A percentile compares a stretch with the other conserved stretches of the same genome.
Evolutionary conservation across 2,113 vertebrate genomes (phyloP).

Genomic region (Laticauda laticaudata): DNA sequence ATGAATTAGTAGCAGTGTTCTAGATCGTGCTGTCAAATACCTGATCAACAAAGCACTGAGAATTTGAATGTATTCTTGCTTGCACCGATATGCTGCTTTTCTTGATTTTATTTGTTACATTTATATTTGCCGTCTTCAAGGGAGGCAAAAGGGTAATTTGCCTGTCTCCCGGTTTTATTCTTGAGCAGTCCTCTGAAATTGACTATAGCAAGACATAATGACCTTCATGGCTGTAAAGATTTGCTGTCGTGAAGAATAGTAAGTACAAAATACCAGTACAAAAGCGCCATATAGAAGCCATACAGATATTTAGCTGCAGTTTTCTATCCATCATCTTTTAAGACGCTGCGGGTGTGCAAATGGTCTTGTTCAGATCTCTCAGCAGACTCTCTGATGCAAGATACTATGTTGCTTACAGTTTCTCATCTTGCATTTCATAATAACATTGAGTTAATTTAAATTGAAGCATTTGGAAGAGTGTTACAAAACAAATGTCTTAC

Average conservation of each 20-base stretch:
- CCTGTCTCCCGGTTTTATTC: neutral
- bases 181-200: neutral
- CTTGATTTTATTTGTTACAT: neutral
- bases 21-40: too few relatives aligned
- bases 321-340: neutral
- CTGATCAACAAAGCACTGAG: neutral
- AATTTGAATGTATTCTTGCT: neutral
- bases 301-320: neutral
- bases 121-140: neutral
- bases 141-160: neutral
- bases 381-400: neutral
- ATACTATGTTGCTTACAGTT: neutral
- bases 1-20: too few relatives aligned
- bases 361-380: neutral
- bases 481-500: neutral
- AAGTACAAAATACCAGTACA: neutral
- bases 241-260: neutral
- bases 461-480: neutral
- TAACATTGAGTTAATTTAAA: neutral
- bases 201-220: neutral
- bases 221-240: neutral
- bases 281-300: neutral
- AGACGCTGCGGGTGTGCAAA: neutral
- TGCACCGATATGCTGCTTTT: neutral
- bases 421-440: neutral